Evolutionary conservation across 2,888 invertebrate genomes (phyloP), one percentile per base, ranked within the genome.

Genomic region (Hypomecis atomaria): DNA sequence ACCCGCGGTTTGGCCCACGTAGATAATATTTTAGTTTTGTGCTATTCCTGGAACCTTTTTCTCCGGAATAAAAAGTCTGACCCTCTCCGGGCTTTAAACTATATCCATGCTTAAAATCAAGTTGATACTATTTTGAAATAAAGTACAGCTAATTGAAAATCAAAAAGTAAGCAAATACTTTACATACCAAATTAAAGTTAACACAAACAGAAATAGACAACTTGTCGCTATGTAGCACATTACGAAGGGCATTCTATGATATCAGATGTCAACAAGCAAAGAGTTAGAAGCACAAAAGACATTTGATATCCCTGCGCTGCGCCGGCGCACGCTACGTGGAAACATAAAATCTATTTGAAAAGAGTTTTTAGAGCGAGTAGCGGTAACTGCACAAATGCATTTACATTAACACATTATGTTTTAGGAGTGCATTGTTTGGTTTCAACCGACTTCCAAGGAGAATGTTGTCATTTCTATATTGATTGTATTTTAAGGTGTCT

Each of bases 311-410:
- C 44, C 57, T 50, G 60, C 63, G 54, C 65, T 53, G 62, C 63
- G 59, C 64, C 59, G 60, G 68, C 69, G 70, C 62, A 66, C 56
- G 36, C 63, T 69, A 70, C 71, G 65, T 73, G 65, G 70, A 69
- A 71, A 73, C 72, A 57, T 23, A 47, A 67, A 68, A 48, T 59
- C 59, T 49, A 55, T 56, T 63, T 75, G 73, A 76, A 73, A 71
- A 73, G 75, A 73, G 69, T 78, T 75, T 81, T 67, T 77, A 81
- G 82, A 82, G 78, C 82, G 81, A 69, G 65, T 73, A 82, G 77
- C 75, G 75, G 77, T 68, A 79, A 75, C 61, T 63, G 58, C 57
- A 71, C 48, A 67, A 63, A 65, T 62, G 62, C 61, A 58, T 50
- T 23, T 11, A 23, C 44, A 52, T 56, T 36, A 61, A 50, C 55